Evolutionary conservation across 1,140 invertebrate species (phyloP), one percentile per base, ranked within the genome.

Genomic region (Notospermus geniculatus): DNA sequence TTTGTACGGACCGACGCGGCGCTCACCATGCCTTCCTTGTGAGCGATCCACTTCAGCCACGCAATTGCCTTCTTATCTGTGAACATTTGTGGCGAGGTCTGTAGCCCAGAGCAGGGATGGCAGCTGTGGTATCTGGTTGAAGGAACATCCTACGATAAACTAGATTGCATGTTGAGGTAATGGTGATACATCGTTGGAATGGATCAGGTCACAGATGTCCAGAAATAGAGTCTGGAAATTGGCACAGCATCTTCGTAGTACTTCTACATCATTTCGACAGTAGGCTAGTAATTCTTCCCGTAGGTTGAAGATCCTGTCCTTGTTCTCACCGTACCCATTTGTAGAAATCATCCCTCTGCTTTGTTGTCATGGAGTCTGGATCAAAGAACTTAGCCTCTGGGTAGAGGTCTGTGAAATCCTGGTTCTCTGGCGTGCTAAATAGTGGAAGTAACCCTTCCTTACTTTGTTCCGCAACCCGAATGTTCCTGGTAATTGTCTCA

Each of bases 221-320:
- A 36, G 15, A 15, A 36, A n/a, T n/a, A n/a, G n/a, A n/a, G n/a
- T n/a, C n/a, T n/a, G n/a, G n/a, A n/a, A n/a, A n/a, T n/a, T n/a
- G n/a, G n/a, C n/a, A n/a, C n/a, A n/a, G n/a, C n/a, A n/a, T n/a
- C n/a, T 36, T 19, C 65, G 17, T 11, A 65, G 25, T 17, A 65
- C 62, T 19, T 66, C 60, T 0, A 63, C 60, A 22, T 60, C 60
- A n/a, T n/a, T n/a, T n/a, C n/a, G n/a, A n/a, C n/a, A n/a, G n/a
- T n/a, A n/a, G n/a, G n/a, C n/a, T n/a, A 23, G 22, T 1, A 62
- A 50, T 56, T 66, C 60, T 23, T 27, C 32, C 22, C 29, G 23
- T 25, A 66, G 57, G 45, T 63, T 54, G 22, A 63, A 66, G n/a
- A 41, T 41, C 15, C 55, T 43, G 32, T 13, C 23, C 27, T 60